Conservation (phyloP, 2,888 invertebrate species). For the Panorpa germanica region DNA sequence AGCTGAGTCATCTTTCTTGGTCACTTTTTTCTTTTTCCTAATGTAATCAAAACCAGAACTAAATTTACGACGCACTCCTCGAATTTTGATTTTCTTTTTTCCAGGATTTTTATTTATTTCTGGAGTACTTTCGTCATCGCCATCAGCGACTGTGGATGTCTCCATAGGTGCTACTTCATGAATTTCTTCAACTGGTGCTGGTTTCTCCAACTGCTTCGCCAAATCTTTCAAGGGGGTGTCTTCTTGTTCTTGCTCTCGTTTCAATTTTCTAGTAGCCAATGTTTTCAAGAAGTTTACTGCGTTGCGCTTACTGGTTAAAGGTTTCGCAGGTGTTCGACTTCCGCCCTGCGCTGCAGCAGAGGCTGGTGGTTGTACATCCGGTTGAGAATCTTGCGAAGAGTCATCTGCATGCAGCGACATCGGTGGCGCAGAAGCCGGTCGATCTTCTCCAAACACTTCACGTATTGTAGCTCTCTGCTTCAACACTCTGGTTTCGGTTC, state of each 20-base stretch:
- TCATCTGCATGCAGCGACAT: conserved; percentile 34
- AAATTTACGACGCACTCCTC: conserved; percentile 18
- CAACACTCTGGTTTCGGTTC: conserved; percentile 50
- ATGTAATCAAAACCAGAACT: conserved; percentile 61
- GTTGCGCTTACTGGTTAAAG: conserved; percentile 22
- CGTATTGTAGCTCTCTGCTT: conserved; percentile 62
- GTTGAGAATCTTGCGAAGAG: conserved; percentile 17
- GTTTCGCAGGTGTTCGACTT: no score
- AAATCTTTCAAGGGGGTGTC: no score
- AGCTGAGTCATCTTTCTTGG: conserved; percentile 21
- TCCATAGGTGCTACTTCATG: no score
- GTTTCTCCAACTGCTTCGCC: no score
- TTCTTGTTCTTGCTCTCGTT: no score
- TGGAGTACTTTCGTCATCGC: conserved; percentile 19
- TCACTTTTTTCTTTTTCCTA: conserved; percentile 66
- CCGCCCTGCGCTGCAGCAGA: no score
- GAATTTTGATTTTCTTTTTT: conserved; percentile 11
- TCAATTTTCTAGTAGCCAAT: conserved; percentile 25
- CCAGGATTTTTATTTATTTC: conserved; percentile 3
- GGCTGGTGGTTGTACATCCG: no score
- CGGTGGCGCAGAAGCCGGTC: conserved; percentile 69
- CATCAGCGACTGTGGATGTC: conserved; percentile 17
- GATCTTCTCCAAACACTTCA: conserved; percentile 63
- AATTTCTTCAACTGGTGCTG: no score
- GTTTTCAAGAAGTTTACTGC: conserved; percentile 29